Evolutionary conservation across 2,888 invertebrate genomes (phyloP).

Genomic region (Megastigmus dorsalis): DNA sequence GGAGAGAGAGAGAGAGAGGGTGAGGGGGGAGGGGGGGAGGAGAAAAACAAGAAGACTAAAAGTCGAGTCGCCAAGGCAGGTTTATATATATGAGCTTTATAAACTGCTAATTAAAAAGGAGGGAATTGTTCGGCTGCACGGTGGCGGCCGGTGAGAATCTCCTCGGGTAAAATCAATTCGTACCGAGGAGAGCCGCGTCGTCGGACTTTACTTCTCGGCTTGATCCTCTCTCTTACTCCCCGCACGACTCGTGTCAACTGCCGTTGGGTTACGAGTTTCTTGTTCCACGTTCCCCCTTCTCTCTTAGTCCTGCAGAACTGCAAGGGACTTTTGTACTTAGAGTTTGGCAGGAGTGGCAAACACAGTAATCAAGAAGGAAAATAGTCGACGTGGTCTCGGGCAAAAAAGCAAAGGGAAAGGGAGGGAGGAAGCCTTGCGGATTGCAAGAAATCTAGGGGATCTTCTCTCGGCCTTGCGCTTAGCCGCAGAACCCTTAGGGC

Average conservation of each 20-base stretch:
- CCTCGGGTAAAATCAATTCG: constrained; percentile 33
- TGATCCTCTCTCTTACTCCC: constrained; percentile 30
- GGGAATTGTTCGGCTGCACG: not conserved
- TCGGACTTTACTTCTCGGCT: not conserved
- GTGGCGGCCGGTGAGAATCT: not conserved
- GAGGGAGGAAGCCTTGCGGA: constrained; percentile 35
- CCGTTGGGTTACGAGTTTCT: constrained; percentile 30
- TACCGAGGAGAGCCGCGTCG: not conserved
- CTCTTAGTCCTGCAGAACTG: not conserved
- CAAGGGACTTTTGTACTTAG: constrained; percentile 50
- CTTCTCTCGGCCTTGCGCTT: constrained; percentile 13
- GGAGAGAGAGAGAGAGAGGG: no score
- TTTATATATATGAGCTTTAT: constrained; percentile 3
- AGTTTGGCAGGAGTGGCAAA: constrained; percentile 59
- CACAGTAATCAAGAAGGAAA: constrained; percentile 63
- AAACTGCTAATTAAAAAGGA: constrained; percentile 38
- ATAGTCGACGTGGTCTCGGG: constrained; percentile 56
- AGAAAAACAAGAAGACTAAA: no score
- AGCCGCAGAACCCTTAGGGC: constrained; percentile 44
- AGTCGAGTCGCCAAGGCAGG: not conserved
- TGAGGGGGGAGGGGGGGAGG: no score
- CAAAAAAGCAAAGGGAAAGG: constrained; percentile 51
- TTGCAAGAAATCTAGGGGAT: constrained; percentile 56
- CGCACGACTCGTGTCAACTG: constrained; percentile 23
- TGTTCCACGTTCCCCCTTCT: constrained; percentile 1